These are phyloP conservation scores for Spisula subtruncata DNA, from an alignment of 2,888 invertebrate genomes.

Conservation along the genomic window DNA sequence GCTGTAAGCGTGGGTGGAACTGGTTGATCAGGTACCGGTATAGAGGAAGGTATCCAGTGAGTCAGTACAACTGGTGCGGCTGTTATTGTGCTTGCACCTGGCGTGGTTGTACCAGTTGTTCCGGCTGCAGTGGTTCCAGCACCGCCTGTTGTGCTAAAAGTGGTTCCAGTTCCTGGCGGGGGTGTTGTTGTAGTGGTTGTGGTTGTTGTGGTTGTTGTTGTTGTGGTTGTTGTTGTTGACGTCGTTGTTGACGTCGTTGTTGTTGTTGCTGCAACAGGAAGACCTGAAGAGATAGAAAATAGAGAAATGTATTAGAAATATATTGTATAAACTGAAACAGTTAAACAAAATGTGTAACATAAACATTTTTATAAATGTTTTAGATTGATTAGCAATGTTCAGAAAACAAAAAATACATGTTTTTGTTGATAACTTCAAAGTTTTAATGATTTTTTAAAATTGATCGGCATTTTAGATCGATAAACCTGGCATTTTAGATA, in stretches of 20 bases:
- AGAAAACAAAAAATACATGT: too few species aligned
- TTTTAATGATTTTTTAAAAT: too few species aligned
- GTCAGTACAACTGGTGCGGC: not conserved
- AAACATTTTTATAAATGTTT: too few species aligned
- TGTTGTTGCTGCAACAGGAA: not conserved
- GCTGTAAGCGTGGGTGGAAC: constrained; percentile 52
- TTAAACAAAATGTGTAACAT: too few species aligned
- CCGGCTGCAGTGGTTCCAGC: not conserved
- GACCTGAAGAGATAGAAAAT: not conserved
- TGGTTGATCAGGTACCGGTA: constrained; percentile 65
- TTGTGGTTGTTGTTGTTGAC: not conserved
- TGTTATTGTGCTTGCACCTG: not conserved
- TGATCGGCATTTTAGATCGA: too few species aligned
- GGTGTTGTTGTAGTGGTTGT: not conserved
- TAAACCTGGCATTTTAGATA: too few species aligned
- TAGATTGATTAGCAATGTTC: too few species aligned
- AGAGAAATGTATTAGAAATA: not conserved
- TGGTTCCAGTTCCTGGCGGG: too few species aligned
- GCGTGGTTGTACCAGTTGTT: not conserved
- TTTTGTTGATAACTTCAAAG: too few species aligned
- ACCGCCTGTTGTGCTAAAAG: too few species aligned
- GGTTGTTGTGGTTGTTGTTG: not conserved
- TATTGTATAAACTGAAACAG: not conserved
- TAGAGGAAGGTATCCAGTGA: constrained; percentile 71
- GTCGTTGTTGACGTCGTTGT: not conserved